Base-by-base conservation (phyloP, 2,113 vertebrate species). In the Sminthopsis crassicaudata region DNA sequence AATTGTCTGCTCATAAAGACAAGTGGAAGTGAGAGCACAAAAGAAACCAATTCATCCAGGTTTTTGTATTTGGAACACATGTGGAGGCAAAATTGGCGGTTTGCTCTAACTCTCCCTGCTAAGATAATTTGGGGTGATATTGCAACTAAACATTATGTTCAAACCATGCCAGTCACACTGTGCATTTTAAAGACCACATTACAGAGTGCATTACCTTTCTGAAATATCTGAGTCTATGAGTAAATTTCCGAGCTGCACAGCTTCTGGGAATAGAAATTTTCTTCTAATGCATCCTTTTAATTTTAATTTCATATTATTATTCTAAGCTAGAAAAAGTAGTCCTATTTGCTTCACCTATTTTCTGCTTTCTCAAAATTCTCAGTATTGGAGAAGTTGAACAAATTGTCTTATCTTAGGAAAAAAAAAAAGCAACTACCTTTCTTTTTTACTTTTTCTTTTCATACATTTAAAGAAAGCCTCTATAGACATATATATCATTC, bases 71-170 rank as follows among this genome's bases (percentile, higher is more conserved):
- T 92, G 46, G 53, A 91, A 95, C 95, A 90, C 97, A 96, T 94
- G 95, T 91, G 92, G 96, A 96, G 97, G 92, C 55, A 92, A 96
- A 97, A 98, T 96, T 98, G 96, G 50, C 95, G 93, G 96, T 95
- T 98, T 97, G 92, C 93, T 92, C 96, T 9, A 23, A 60, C 94
- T 97, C 25, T 95, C 60, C 96, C 96, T 95, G 94, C 97, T 95
- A 97, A 94, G 97, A 97, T 97, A 98, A 98, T 97, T 96, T 95
- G 91, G 91, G 96, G 97, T 97, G 94, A 96, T 95, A 94, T 91
- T 95, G 95, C 92, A 97, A 94, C 94, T 97, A 95, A 96, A 95
- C 0, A 25, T 88, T 89, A 91, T 93, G 93, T 96, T 97, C 93
- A 95, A 94, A 90, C 51, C 94, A 54, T 96, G 91, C 57, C 97